These are phyloP conservation scores for Nemotelus pantherinus DNA, from an alignment of 2,888 invertebrate genomes.

Conservation along the genomic window DNA sequence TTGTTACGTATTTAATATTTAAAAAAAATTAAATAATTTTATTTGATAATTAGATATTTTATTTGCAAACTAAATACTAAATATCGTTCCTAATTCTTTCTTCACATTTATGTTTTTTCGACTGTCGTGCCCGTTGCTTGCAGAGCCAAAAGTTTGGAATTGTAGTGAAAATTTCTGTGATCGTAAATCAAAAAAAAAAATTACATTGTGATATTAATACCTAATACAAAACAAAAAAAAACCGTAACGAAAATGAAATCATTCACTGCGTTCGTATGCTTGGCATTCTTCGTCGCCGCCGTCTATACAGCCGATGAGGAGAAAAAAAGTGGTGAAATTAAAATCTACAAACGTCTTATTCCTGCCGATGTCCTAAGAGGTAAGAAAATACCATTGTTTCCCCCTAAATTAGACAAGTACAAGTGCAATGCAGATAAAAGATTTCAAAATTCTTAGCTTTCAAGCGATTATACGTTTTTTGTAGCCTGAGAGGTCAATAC, in stretches of 20 bases:
- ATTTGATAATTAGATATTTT: no score
- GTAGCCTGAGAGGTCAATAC: no score
- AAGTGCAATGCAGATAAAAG: no score
- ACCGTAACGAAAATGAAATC: slow-evolving; percentile 52
- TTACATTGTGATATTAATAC: background rate
- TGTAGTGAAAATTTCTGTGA: slow-evolving; percentile 33
- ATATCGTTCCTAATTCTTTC: no score
- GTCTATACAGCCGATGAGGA: slow-evolving; percentile 65
- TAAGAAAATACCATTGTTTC: slow-evolving; percentile 62
- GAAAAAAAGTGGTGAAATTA: slow-evolving; percentile 67
- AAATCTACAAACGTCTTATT: slow-evolving; percentile 83
- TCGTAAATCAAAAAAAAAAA: background rate
- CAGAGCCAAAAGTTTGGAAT: slow-evolving; percentile 26
- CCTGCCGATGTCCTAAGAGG: slow-evolving; percentile 92
- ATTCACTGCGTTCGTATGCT: slow-evolving; percentile 51
- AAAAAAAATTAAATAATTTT: no score
- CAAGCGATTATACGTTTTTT: no score
- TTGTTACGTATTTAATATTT: no score
- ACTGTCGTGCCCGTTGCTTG: background rate
- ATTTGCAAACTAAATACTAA: no score
- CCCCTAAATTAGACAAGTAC: background rate
- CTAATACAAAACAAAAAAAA: slow-evolving; percentile 30
- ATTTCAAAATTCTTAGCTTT: no score
- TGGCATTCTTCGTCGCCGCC: slow-evolving; percentile 66
- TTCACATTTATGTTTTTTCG: no score